These are phyloP conservation scores for Dasysyrphus tricinctus DNA, from an alignment of 2,888 invertebrate genomes.

Conservation along the genomic window DNA sequence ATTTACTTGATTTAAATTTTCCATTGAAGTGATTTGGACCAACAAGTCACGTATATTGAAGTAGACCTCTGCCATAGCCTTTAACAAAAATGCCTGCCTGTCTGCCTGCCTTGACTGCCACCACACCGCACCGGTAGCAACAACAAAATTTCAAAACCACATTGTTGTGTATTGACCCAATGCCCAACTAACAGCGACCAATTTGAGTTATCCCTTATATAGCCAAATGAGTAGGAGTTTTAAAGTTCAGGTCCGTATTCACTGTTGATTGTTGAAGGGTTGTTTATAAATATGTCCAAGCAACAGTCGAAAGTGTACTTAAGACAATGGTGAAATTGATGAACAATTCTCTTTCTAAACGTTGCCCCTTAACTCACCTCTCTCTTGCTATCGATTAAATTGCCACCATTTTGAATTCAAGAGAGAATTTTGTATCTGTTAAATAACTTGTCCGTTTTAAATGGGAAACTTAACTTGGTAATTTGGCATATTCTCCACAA, in stretches of 20 bases:
- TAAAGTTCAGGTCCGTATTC: background rate
- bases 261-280: background rate
- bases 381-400: background rate
- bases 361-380: too few relatives aligned
- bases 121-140: conserved; percentile 7
- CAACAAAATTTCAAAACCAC: conserved; percentile 51
- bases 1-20: conserved; percentile 74
- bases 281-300: background rate
- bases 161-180: conserved; percentile 72
- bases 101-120: background rate
- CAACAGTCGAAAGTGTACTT: background rate
- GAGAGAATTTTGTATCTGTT: too few relatives aligned
- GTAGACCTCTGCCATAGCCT: conserved; percentile 5
- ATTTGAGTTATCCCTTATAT: conserved; percentile 61
- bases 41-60: conserved; percentile 67
- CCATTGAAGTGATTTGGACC: conserved; percentile 71
- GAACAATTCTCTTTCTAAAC: too few relatives aligned
- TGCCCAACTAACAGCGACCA: conserved; percentile 71
- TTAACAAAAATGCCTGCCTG: background rate
- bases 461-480: too few relatives aligned
- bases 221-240: conserved; percentile 36
- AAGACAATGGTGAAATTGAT: too few relatives aligned
- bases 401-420: background rate
- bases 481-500: too few relatives aligned
- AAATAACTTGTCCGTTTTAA: too few relatives aligned